Evolutionary conservation across 2,797 vertebrate species (phyloP), one percentile per base, ranked within the genome.

Genomic region (Caiman crocodilus): DNA sequence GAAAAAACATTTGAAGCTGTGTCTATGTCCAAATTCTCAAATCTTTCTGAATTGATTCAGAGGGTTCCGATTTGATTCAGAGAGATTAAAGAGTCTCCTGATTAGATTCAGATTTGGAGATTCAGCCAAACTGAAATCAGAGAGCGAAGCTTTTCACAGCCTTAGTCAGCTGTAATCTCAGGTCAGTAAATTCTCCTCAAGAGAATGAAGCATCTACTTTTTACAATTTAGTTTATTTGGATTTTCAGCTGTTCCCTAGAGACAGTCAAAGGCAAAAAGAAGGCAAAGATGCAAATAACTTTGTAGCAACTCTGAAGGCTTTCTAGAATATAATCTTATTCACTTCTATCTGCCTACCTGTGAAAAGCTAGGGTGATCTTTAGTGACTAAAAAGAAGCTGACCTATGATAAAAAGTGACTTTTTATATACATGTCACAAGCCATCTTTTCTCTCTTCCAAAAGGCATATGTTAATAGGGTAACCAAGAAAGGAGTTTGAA

Each of bases 401-500:
- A 28, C 50, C 35, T 85, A 74, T 76, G 85, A 85, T 5, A 85
- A 2, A 28, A 23, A n/a, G 71, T 55, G 20, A 79, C n/a, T 56
- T 84, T 82, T 74, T 75, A 61, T 55, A 78, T 88, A 35, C 56
- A 56, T 26, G 80, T 76, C 69, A 88, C 13, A 89, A 86, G 84
- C 32, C 10, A 83, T 69, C 76, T 83, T 89, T 74, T 89, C 57
- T 87, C 1, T 85, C 77, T 85, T 94, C 28, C 75, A 91, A 35
- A 50, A 83, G 84, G 88, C 82, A 61, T 87, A 21, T 64, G 82
- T 88, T 93, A 92, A 76, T 77, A 65, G 5, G 88, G 50, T 20
- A 89, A 94, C 83, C 84, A 86, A 61, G 91, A 71, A 82, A 82
- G 58, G 30, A 85, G 58, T 81, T 94, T 88, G 76, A 94, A n/a